Evolutionary conservation across 2,888 invertebrate genomes (phyloP).

Genomic region (Apamea epomidion): DNA sequence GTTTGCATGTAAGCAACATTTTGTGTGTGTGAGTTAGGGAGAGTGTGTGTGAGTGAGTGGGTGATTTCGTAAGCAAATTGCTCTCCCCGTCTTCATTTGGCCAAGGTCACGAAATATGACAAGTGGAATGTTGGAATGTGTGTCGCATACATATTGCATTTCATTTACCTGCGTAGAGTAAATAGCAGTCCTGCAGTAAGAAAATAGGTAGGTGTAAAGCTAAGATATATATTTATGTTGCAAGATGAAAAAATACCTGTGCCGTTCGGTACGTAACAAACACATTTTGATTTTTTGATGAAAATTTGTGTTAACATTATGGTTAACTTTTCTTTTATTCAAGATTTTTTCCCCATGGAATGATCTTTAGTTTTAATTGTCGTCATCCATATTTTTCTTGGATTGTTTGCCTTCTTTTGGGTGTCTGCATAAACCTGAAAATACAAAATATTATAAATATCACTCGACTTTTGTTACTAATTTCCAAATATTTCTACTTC

Average conservation of each 20-base stretch:
- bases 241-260: background rate
- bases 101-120: constrained; percentile 59
- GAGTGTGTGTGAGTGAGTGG: constrained; percentile 27
- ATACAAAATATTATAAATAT: background rate
- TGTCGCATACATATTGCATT: constrained; percentile 30
- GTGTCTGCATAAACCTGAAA: background rate
- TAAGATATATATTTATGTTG: too few relatives aligned
- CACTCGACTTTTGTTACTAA: background rate
- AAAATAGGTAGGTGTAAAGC: background rate
- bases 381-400: background rate
- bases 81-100: constrained; percentile 55
- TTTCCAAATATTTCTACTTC: background rate
- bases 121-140: constrained; percentile 18
- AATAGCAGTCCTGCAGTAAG: background rate
- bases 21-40: constrained; percentile 27
- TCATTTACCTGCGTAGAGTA: constrained; percentile 4
- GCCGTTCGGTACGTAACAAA: background rate
- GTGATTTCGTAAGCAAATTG: constrained; percentile 56
- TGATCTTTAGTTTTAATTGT: background rate
- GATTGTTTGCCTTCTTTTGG: background rate
- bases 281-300: too few relatives aligned
- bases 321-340: background rate
- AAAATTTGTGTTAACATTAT: too few relatives aligned
- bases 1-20: constrained; percentile 45
- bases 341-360: background rate